Evolutionary conservation across 2,888 invertebrate species (phyloP).

Genomic region (Tenthredo notha): DNA sequence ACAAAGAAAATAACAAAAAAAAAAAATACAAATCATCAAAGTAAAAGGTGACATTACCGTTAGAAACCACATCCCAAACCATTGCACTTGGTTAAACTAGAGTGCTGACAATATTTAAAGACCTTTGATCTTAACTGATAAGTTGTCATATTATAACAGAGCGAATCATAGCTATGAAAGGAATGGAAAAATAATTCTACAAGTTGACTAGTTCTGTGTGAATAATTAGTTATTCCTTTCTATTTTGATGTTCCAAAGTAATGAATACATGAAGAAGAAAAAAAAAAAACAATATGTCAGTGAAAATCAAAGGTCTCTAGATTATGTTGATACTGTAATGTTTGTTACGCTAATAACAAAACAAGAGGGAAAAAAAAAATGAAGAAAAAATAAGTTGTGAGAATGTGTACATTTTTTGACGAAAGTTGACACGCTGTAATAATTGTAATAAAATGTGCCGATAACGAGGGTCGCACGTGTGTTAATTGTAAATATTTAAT

Average conservation of each 20-base stretch:
- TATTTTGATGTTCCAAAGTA: neutral
- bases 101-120: conserved; percentile 6
- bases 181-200: neutral
- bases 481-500: conserved; percentile 53
- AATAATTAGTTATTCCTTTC: neutral
- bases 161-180: neutral
- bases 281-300: neutral
- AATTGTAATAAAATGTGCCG: conserved; percentile 44
- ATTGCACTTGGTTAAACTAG: conserved; percentile 5
- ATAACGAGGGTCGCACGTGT: conserved; percentile 44
- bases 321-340: conserved; percentile 13
- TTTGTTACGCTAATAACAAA: conserved; percentile 42
- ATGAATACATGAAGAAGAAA: neutral
- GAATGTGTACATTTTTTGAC: conserved; percentile 51
- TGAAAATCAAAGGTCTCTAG: conserved; percentile 34
- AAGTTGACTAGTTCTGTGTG: neutral
- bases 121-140: conserved; percentile 32
- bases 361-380: neutral
- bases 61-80: conserved; percentile 37
- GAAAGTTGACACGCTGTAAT: conserved; percentile 42
- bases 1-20: neutral
- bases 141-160: neutral
- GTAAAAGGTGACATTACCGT: conserved; percentile 16
- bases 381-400: conserved; percentile 5
- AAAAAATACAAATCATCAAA: conserved; percentile 28